phyloP scores from a whole-genome alignment of 2,797 vertebrate species.

The Pipistrellus nathusii region DNA sequence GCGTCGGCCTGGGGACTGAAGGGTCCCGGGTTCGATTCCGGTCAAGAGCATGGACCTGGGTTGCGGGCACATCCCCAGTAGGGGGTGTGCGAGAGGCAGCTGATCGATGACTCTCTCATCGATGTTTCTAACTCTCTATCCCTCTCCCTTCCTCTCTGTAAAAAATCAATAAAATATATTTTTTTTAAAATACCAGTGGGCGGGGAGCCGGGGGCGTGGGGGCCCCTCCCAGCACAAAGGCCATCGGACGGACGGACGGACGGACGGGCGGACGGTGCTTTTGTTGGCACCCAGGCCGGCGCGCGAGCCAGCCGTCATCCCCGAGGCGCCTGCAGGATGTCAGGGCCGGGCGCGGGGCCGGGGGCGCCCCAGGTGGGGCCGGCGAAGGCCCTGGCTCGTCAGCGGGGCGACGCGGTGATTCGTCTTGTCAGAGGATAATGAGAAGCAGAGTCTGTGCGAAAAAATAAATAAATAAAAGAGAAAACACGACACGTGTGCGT shows the following conservation, averaged over 20 bases:
- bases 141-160: no score
- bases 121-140: no score
- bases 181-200: no score
- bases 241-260: conserved; percentile 66
- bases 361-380: conserved; percentile 89
- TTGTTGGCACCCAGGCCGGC: conserved; percentile 86
- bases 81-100: no score
- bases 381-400: conserved; percentile 90
- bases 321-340: conserved; percentile 87
- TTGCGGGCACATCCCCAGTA: no score
- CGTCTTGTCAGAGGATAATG: conserved; percentile 91
- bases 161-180: no score
- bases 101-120: no score
- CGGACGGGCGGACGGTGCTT: conserved; percentile 78
- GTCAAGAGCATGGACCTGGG: no score
- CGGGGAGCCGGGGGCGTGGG: conserved; percentile 87
- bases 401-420: conserved; percentile 88
- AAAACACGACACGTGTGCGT: conserved; percentile 82
- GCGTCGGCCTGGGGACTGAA: no score
- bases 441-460: conserved; percentile 87
- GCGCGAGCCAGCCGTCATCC: conserved; percentile 87
- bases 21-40: no score
- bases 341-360: conserved; percentile 85
- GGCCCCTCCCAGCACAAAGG: conserved; percentile 88
- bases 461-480: no score